These are phyloP conservation scores for Bombycilla garrulus DNA, from an alignment of 2,113 vertebrate genomes.

Conservation along the genomic window DNA sequence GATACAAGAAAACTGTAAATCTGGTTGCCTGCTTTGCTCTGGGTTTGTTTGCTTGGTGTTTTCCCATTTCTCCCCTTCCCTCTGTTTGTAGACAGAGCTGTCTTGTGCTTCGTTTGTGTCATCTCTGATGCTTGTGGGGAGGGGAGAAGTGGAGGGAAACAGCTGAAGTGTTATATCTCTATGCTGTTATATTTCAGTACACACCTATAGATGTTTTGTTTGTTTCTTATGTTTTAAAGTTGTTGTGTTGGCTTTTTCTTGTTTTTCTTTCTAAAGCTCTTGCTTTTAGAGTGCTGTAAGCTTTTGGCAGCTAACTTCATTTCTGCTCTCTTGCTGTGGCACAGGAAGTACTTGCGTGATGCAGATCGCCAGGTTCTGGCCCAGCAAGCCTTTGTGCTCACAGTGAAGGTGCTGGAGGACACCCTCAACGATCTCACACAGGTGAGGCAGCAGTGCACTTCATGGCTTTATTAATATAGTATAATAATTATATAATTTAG, in stretches of 20 bases:
- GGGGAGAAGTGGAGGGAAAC: background rate
- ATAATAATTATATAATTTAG: background rate
- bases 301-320: background rate
- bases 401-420: conserved; percentile 96
- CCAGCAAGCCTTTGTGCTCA: conserved; percentile 93
- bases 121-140: background rate
- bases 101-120: background rate
- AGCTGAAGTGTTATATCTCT: background rate
- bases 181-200: background rate
- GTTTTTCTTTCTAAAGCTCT: background rate
- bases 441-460: conserved; percentile 65
- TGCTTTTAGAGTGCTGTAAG: background rate
- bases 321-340: background rate
- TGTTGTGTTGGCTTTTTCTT: background rate
- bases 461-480: rapidly evolving
- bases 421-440: conserved; percentile 89
- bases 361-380: conserved; percentile 97
- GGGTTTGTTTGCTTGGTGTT: background rate
- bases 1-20: background rate
- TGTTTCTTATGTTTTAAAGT: background rate
- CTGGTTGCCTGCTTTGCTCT: background rate
- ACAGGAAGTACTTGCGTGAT: conserved; percentile 97
- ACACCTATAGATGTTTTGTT: background rate
- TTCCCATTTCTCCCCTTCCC: background rate
- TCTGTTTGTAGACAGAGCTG: background rate